phyloP scores from a whole-genome alignment of 2,888 invertebrate genomes.

The Eupithecia pulchellata region DNA sequence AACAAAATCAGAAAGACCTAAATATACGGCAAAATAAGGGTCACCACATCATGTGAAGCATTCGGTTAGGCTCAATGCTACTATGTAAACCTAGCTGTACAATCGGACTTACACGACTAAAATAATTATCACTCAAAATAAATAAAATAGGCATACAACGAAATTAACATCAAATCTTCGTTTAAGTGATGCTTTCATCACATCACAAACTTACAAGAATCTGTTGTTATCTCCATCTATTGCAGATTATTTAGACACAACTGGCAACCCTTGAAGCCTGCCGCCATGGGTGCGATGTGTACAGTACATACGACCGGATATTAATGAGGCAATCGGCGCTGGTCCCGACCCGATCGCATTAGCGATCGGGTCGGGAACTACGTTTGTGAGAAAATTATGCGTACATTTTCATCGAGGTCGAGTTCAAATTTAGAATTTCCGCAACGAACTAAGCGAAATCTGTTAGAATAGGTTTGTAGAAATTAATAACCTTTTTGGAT shows the following conservation, averaged over 20 bases:
- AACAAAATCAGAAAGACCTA: too few relatives aligned
- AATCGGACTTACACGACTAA: too few relatives aligned
- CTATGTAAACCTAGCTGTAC: too few relatives aligned
- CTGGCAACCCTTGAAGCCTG: slow-evolving; percentile 28
- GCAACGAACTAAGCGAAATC: not conserved
- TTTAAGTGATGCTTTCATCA: too few relatives aligned
- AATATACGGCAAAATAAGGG: too few relatives aligned
- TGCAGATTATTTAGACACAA: not conserved
- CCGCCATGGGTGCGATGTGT: slow-evolving; percentile 40
- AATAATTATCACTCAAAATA: too few relatives aligned
- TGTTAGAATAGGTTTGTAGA: not conserved
- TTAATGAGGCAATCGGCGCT: slow-evolving; percentile 71
- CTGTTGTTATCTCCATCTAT: too few relatives aligned
- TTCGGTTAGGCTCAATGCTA: too few relatives aligned
- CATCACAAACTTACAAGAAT: too few relatives aligned
- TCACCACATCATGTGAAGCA: too few relatives aligned
- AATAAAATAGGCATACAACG: too few relatives aligned
- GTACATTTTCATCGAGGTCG: not conserved
- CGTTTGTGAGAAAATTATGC: slow-evolving; percentile 12
- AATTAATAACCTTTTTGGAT: not conserved
- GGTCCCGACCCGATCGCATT: slow-evolving; percentile 38
- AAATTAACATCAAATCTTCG: too few relatives aligned
- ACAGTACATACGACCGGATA: slow-evolving; percentile 67
- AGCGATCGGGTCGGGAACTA: slow-evolving; percentile 45
- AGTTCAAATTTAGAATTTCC: not conserved